Conservation (phyloP, 2,113 vertebrate species). For the Leucopternis melanops region DNA sequence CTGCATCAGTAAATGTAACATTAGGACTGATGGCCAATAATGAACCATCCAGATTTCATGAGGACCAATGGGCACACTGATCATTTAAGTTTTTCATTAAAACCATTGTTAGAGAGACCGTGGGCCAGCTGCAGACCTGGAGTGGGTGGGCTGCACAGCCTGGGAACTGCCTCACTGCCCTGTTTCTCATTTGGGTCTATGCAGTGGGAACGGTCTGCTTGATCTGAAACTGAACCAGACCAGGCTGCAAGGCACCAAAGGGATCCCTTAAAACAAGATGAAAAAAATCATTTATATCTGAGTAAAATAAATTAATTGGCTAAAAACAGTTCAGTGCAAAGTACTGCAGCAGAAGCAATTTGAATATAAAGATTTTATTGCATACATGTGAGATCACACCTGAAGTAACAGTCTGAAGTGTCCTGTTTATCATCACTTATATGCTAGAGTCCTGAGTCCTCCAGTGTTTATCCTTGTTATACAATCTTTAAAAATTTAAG, state of each 20-base stretch:
- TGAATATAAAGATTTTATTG: background rate
- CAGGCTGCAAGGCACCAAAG: background rate
- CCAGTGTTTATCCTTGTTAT: background rate
- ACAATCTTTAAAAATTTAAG: background rate
- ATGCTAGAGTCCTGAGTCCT: background rate
- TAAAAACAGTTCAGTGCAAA: background rate
- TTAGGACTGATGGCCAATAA: background rate
- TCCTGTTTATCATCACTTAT: background rate
- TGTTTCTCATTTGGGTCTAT: background rate
- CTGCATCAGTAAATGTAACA: background rate
- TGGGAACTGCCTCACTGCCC: background rate
- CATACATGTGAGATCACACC: background rate
- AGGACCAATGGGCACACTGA: background rate
- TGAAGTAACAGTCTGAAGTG: background rate
- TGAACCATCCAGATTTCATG: background rate
- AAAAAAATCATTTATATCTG: background rate
- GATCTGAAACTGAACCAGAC: background rate
- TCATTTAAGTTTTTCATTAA: background rate
- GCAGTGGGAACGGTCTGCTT: background rate
- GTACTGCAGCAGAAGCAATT: background rate
- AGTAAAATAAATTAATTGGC: background rate
- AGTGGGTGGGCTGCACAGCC: background rate
- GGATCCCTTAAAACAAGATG: background rate
- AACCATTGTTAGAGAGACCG: accelerated
- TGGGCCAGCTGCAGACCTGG: background rate